Conservation (phyloP, 35 echinoderm and acorn worm species). For the Chiridota heheva region DNA sequence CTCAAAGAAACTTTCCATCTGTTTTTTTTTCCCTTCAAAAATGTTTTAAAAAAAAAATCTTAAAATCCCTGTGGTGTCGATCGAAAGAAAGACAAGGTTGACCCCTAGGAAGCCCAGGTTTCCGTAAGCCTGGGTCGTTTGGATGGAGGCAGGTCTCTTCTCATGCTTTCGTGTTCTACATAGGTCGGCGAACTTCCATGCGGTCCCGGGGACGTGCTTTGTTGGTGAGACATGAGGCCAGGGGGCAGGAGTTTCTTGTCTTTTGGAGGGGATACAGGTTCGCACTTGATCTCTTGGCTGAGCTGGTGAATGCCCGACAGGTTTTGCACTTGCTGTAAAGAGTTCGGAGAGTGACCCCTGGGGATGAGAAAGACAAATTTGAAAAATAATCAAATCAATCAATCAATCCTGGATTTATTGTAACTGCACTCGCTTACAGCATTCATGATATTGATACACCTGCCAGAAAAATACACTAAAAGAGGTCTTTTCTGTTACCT, state of each 20-base stretch:
- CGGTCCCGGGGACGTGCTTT: constrained; percentile 65
- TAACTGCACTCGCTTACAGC: too few relatives aligned
- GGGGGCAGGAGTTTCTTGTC: constrained; percentile 74
- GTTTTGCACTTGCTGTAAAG: constrained; percentile 49
- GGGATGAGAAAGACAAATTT: neutral
- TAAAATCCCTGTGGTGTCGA: too few relatives aligned
- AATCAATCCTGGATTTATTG: too few relatives aligned
- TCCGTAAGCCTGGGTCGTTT: constrained; percentile 76
- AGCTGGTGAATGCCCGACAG: constrained; percentile 34
- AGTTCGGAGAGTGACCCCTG: constrained; percentile 35
- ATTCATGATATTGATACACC: too few relatives aligned
- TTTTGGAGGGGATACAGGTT: constrained; percentile 91
- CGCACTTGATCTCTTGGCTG: constrained; percentile 88
- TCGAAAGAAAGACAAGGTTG: too few relatives aligned
- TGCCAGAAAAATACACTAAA: too few relatives aligned
- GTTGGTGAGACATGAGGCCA: constrained; percentile 55
- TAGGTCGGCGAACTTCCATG: constrained; percentile 59
- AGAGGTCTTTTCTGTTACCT: too few relatives aligned
- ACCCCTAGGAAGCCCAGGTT: constrained; percentile 65
- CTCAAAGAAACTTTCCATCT: too few relatives aligned
- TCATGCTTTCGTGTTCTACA: constrained; percentile 42
- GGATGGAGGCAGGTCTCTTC: constrained; percentile 81
- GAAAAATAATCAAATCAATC: neutral
- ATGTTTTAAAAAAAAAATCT: too few relatives aligned
- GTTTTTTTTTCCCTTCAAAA: too few relatives aligned